Conservation (phyloP, 2,888 invertebrate genomes). For the Drosophila niveifrons region DNA sequence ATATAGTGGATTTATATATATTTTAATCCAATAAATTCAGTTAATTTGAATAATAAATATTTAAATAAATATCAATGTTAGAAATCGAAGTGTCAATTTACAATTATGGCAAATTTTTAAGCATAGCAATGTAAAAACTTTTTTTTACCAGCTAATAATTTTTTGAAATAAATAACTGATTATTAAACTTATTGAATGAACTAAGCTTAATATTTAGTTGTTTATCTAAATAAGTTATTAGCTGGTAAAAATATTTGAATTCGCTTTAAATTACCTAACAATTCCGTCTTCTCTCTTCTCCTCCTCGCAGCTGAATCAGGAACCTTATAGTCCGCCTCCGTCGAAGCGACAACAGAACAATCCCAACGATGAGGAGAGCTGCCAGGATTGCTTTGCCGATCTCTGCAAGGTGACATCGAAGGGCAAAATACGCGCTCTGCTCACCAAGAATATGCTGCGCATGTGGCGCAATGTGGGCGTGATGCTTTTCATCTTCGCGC, state of each 20-base stretch:
- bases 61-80: too few species aligned
- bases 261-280: not conserved
- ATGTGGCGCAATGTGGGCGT: slow-evolving; percentile 97
- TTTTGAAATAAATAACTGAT: too few species aligned
- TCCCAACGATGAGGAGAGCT: slow-evolving; percentile 82
- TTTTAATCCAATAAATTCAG: too few species aligned
- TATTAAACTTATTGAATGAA: too few species aligned
- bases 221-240: not conserved
- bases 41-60: too few species aligned
- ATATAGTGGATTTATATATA: too few species aligned
- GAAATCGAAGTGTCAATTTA: too few species aligned
- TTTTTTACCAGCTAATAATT: too few species aligned
- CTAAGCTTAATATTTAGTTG: too few species aligned
- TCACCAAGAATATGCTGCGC: slow-evolving; percentile 94
- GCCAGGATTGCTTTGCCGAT: slow-evolving; percentile 81
- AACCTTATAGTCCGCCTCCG: slow-evolving; percentile 81
- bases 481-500: slow-evolving; percentile 96
- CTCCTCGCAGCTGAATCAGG: slow-evolving; percentile 81
- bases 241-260: not conserved
- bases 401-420: slow-evolving; percentile 88
- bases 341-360: slow-evolving; percentile 73
- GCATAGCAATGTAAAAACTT: too few species aligned
- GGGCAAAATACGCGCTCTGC: slow-evolving; percentile 93
- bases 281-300: not conserved
- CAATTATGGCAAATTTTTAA: too few species aligned